phyloP scores from a whole-genome alignment of 2,888 invertebrate genomes.

The Craniophora ligustri region DNA sequence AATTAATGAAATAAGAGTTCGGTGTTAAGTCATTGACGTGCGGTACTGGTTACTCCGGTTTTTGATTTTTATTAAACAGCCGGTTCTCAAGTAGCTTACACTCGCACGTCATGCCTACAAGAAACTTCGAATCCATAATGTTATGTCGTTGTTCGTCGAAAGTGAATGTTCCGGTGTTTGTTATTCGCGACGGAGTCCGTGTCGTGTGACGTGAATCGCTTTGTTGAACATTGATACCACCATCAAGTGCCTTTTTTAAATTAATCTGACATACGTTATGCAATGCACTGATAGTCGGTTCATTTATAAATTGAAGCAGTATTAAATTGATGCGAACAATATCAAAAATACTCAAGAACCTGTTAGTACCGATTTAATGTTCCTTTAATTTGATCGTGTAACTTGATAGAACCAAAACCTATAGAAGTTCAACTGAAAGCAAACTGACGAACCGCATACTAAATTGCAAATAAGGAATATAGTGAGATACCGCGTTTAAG shows the following conservation, averaged over 20 bases:
- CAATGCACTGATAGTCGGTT: conserved; percentile 51
- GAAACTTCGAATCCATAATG: conserved; percentile 64
- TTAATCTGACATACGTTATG: conserved; percentile 58
- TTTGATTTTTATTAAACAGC: conserved; percentile 56
- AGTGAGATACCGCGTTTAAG: no score
- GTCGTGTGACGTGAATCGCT: conserved; percentile 73
- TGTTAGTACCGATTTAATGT: background rate
- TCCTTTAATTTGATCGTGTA: background rate
- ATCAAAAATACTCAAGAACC: background rate
- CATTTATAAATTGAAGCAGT: conserved; percentile 24
- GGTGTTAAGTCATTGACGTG: conserved; percentile 48
- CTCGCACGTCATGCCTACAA: conserved; percentile 43
- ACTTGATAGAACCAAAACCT: conserved; percentile 3
- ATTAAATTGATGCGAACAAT: conserved; percentile 11
- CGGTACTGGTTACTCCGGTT: conserved; percentile 57
- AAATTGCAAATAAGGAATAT: background rate
- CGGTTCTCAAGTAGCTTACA: conserved; percentile 56
- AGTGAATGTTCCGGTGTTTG: conserved; percentile 85
- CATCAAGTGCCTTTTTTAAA: conserved; percentile 50
- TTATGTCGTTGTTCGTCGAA: conserved; percentile 77
- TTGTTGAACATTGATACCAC: conserved; percentile 66
- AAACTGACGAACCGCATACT: background rate
- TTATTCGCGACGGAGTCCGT: conserved; percentile 73
- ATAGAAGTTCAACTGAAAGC: background rate
- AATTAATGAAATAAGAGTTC: conserved; percentile 46